Evolutionary conservation across 2,797 vertebrate genomes (phyloP).

Genomic region (Squalus acanthias): DNA sequence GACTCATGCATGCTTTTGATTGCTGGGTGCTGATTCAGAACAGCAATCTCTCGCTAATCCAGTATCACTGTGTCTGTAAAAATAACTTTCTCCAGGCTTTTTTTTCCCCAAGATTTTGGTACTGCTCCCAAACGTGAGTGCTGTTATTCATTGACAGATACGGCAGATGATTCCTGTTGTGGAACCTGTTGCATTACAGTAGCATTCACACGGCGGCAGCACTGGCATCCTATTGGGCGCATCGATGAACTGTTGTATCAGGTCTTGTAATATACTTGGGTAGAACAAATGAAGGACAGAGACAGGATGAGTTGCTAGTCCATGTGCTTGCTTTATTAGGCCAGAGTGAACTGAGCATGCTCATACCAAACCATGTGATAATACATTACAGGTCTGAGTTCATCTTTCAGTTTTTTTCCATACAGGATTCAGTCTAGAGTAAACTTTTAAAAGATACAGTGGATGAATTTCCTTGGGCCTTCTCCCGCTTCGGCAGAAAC

Average conservation of each 20-base stretch:
- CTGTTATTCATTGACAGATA: neutral
- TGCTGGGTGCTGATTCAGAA: neutral
- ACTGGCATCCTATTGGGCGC: no score
- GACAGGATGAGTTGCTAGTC: no score
- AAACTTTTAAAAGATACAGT: no score
- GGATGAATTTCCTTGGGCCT: neutral
- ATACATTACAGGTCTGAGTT: no score
- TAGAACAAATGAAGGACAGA: no score
- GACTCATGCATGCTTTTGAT: neutral
- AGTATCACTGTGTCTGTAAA: neutral
- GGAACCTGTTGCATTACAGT: neutral
- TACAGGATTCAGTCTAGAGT: no score
- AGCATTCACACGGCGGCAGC: neutral
- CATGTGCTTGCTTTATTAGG: no score
- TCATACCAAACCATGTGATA: no score
- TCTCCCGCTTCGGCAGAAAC: neutral
- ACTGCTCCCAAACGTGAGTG: neutral
- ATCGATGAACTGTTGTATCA: no score
- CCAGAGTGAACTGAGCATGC: no score
- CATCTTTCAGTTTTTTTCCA: no score
- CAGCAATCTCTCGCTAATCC: neutral
- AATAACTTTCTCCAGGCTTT: neutral
- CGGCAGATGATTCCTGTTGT: neutral
- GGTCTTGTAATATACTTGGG: no score
- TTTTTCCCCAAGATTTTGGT: neutral